A percentile compares a stretch with the other conserved stretches of the same genome.
phyloP scores from a whole-genome alignment of 2,113 vertebrate species.

The Puffinus mauretanicus region DNA sequence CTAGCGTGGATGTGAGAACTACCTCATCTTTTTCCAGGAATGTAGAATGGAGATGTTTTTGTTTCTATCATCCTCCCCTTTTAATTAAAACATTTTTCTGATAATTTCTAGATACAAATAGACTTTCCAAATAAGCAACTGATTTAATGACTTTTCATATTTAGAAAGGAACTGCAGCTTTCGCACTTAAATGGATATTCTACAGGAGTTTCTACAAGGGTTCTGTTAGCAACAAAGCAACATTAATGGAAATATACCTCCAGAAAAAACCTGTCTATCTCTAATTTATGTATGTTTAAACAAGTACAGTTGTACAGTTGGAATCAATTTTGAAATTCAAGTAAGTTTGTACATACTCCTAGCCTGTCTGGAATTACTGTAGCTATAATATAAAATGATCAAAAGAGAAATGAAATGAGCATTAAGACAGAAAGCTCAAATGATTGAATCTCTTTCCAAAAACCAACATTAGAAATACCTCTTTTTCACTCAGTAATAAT shows the following conservation, averaged over 20 bases:
- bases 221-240: neutral
- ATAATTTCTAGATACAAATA: neutral
- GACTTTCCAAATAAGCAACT: neutral
- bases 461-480: neutral
- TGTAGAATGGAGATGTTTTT: neutral
- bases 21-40: neutral
- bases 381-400: neutral
- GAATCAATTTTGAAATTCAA: neutral
- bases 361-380: neutral
- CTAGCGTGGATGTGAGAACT: rapidly evolving
- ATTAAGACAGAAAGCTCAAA: neutral
- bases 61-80: neutral
- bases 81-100: neutral
- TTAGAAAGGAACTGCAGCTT: neutral
- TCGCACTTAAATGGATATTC: neutral
- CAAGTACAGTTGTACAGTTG: neutral
- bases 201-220: neutral
- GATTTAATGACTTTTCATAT: neutral
- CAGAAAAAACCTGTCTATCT: neutral
- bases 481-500: neutral
- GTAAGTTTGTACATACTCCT: neutral
- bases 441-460: neutral
- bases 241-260: neutral
- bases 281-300: neutral
- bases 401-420: neutral